phyloP scores from a whole-genome alignment of 2,797 vertebrate genomes.

The Pseudocheirus occidentalis region DNA sequence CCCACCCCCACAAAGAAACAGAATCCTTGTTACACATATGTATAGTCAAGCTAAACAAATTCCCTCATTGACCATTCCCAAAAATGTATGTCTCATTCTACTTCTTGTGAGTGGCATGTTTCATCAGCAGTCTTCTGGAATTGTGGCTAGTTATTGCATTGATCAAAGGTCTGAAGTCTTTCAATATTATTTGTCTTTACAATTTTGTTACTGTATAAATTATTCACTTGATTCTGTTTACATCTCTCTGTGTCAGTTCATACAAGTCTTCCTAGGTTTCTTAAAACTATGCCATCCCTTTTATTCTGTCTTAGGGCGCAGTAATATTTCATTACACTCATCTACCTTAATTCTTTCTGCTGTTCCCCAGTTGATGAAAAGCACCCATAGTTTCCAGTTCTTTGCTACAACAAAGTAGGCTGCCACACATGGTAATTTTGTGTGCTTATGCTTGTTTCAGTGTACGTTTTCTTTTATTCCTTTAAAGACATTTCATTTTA shows the following conservation, averaged over 20 bases:
- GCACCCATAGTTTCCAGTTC: background rate
- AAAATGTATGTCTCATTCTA: background rate
- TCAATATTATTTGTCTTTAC: background rate
- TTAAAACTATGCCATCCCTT: background rate
- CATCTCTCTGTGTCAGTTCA: background rate
- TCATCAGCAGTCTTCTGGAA: background rate
- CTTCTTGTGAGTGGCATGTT: background rate
- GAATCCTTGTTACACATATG: background rate
- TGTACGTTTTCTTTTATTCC: background rate
- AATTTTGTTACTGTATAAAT: background rate
- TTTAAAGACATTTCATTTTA: background rate
- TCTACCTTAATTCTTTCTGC: background rate
- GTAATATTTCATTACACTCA: background rate
- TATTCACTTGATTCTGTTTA: background rate
- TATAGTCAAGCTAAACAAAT: background rate
- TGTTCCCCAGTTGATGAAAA: background rate
- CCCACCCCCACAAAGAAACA: background rate
- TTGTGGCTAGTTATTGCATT: background rate
- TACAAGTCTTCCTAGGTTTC: background rate
- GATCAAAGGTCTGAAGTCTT: background rate
- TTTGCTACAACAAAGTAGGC: background rate
- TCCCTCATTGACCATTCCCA: background rate
- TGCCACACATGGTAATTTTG: background rate
- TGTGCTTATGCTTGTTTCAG: background rate
- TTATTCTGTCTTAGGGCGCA: background rate